Conservation (phyloP, 2,888 invertebrate genomes). For the Parnassius apollo region DNA sequence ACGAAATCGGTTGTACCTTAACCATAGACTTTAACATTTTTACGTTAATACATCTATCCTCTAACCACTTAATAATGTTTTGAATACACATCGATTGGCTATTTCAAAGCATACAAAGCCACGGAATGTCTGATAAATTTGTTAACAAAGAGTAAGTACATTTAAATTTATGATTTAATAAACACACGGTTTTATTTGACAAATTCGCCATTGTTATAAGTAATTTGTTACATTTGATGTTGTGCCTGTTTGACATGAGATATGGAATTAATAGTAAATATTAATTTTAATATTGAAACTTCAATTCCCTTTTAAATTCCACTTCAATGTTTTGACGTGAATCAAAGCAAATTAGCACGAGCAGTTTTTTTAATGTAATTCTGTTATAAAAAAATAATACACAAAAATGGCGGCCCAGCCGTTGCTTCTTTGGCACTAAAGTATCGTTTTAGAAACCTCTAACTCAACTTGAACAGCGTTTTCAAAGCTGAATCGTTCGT, state of each 20-base stretch:
- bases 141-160: constrained; percentile 10
- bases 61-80: constrained; percentile 24
- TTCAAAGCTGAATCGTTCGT: not conserved
- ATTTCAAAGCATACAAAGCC: constrained; percentile 46
- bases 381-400: not conserved
- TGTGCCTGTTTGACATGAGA: no score
- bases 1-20: constrained; percentile 14
- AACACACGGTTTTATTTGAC: constrained; percentile 3
- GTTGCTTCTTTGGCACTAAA: constrained; percentile 23
- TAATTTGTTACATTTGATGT: not conserved
- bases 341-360: no score
- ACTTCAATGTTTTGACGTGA: not conserved
- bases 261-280: no score
- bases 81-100: constrained; percentile 37
- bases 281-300: not conserved
- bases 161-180: not conserved
- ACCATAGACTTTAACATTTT: constrained; percentile 18
- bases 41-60: constrained; percentile 18
- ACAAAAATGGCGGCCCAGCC: not conserved
- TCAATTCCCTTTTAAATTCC: constrained; percentile 20
- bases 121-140: constrained; percentile 46
- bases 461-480: constrained; percentile 4
- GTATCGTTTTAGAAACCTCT: constrained; percentile 12
- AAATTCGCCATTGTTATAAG: not conserved
- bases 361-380: no score